Percentiles rank a stretch among this genome's conserved stretches.
Evolutionary conservation across 2,888 invertebrate genomes (phyloP).

Genomic region (Tribolium freemani): DNA sequence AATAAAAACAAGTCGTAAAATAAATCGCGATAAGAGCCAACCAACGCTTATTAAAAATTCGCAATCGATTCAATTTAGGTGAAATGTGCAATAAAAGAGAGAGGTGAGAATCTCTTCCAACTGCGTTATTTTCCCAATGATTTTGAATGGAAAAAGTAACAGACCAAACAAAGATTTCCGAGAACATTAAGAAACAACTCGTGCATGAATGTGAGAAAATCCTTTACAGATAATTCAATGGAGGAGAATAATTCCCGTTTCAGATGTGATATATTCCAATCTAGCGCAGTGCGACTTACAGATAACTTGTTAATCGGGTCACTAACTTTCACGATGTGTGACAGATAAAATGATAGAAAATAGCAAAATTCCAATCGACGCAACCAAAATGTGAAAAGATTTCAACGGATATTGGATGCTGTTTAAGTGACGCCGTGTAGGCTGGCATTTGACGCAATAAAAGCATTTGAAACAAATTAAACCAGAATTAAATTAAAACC

Average conservation of each 20-base stretch:
- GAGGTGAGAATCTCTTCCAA: background rate
- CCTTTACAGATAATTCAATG: slow-evolving; percentile 57
- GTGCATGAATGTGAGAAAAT: slow-evolving; percentile 58
- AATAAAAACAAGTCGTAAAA: slow-evolving; percentile 17
- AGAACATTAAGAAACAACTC: slow-evolving; percentile 53
- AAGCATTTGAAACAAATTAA: background rate
- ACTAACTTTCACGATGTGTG: slow-evolving; percentile 39
- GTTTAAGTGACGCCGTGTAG: background rate
- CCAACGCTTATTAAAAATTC: background rate
- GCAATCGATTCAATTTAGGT: background rate
- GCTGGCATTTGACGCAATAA: too few species aligned
- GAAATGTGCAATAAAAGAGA: background rate
- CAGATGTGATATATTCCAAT: slow-evolving; percentile 54
- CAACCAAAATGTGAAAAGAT: background rate
- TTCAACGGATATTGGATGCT: background rate
- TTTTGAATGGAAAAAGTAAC: slow-evolving; percentile 19
- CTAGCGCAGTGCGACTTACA: slow-evolving; percentile 49
- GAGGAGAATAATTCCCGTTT: slow-evolving; percentile 58
- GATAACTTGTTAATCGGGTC: slow-evolving; percentile 57
- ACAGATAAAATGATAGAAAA: slow-evolving; percentile 30
- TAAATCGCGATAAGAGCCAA: slow-evolving; percentile 12
- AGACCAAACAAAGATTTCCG: slow-evolving; percentile 39
- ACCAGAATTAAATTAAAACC: too few species aligned
- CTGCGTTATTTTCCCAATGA: slow-evolving; percentile 9
- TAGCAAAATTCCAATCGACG: background rate